These are phyloP conservation scores for Antedon mediterranea DNA, from an alignment of 53 echinoderm and acorn worm genomes.

Conservation along the genomic window DNA sequence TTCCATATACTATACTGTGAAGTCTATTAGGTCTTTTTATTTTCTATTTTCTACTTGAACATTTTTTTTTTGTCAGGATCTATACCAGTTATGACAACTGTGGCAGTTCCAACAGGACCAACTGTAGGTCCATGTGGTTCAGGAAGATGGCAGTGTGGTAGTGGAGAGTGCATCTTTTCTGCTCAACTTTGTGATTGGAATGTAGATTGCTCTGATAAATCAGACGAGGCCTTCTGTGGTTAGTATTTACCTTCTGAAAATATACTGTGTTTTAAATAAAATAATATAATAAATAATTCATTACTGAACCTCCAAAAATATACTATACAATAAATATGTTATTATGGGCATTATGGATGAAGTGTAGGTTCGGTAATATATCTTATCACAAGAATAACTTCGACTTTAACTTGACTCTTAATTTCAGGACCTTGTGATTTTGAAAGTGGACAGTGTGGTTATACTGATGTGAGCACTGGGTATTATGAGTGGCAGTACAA, in stretches of 20 bases:
- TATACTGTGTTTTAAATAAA: too few species aligned
- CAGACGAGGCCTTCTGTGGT: constrained; percentile 70
- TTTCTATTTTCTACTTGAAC: too few species aligned
- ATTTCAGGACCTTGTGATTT: constrained; percentile 68
- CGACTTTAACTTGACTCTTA: too few species aligned
- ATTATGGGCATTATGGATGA: too few species aligned
- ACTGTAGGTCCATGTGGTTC: constrained; percentile 52
- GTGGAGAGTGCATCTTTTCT: constrained; percentile 33
- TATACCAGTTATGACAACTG: neutral
- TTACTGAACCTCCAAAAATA: too few species aligned
- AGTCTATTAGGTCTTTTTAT: too few species aligned
- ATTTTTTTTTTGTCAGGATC: too few species aligned
- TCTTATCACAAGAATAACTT: too few species aligned
- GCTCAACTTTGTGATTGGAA: constrained; percentile 45
- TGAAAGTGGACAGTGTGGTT: constrained; percentile 55
- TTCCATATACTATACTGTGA: too few species aligned
- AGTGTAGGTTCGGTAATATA: too few species aligned
- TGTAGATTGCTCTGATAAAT: constrained; percentile 28
- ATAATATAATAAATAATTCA: too few species aligned
- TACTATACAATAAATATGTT: too few species aligned
- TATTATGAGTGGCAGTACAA: constrained; percentile 39
- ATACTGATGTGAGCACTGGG: constrained; percentile 60
- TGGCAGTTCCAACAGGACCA: constrained; percentile 15
- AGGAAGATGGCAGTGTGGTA: constrained; percentile 57
- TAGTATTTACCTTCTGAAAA: neutral